These are phyloP conservation scores for Rhynchomys soricoides DNA, from an alignment of 2,113 vertebrate species.

Conservation along the genomic window DNA sequence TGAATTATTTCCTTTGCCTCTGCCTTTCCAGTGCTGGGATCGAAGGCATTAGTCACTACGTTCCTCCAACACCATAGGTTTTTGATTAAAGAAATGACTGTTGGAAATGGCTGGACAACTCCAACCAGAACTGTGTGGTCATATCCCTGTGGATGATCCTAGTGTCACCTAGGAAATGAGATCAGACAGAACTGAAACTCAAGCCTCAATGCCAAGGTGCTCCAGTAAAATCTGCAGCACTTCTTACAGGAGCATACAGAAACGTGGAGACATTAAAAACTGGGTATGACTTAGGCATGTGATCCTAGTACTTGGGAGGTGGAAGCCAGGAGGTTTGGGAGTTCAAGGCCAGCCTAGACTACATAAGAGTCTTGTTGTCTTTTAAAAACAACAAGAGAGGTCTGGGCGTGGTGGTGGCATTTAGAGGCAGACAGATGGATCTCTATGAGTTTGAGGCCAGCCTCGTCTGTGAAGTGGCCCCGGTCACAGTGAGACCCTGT, in stretches of 20 bases:
- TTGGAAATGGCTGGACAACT: background rate
- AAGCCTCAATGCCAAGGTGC: background rate
- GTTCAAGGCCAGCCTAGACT: background rate
- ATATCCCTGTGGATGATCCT: background rate
- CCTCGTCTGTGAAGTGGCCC: background rate
- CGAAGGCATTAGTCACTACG: background rate
- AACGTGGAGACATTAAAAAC: background rate
- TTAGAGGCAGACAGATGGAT: background rate
- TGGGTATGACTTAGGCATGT: background rate
- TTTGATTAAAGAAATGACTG: background rate
- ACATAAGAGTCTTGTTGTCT: background rate
- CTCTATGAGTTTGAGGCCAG: background rate
- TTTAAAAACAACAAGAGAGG: background rate
- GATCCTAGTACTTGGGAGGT: background rate
- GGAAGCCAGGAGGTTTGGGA: background rate
- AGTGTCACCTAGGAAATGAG: background rate
- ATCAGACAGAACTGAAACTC: background rate
- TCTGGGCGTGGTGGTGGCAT: background rate
- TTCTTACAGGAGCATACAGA: background rate
- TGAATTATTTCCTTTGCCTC: background rate
- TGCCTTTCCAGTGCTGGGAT: background rate
- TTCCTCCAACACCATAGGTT: background rate
- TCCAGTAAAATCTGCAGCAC: background rate
- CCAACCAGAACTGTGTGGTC: background rate
- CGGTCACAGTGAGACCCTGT: background rate